A percentile compares a stretch with the other conserved stretches of the same genome.
phyloP scores from a whole-genome alignment of 2,797 vertebrate genomes.

The Arremon aurantiirostris region DNA sequence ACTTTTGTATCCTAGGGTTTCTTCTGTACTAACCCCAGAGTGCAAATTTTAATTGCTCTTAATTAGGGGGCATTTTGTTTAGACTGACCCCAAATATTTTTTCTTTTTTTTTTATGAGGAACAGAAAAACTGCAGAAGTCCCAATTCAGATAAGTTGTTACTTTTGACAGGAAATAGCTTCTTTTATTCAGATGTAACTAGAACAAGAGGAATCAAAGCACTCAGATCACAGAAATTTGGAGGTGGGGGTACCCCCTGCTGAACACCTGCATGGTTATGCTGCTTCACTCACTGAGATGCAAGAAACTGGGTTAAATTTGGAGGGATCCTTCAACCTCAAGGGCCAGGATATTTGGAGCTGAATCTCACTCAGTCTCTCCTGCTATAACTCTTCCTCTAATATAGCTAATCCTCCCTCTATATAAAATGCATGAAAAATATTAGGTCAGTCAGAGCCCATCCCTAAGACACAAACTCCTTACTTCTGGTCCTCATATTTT shows the following conservation, averaged over 20 bases:
- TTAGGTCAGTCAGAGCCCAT: background rate
- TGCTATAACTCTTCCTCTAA: background rate
- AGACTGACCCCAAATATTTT: background rate
- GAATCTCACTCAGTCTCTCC: background rate
- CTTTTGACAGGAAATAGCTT: background rate
- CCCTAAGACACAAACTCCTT: background rate
- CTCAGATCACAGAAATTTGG: background rate
- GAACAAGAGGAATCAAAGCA: background rate
- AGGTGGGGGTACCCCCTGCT: background rate
- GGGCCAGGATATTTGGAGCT: background rate
- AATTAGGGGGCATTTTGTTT: background rate
- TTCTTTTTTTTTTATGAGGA: background rate
- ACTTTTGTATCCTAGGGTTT: background rate
- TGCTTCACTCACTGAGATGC: background rate
- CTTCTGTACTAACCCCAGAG: background rate
- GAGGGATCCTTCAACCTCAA: background rate
- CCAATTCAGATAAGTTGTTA: background rate
- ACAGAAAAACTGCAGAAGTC: background rate
- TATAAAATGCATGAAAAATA: background rate
- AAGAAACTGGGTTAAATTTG: background rate
- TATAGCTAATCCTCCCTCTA: background rate
- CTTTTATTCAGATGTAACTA: background rate
- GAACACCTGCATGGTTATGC: background rate
- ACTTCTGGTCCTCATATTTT: background rate
- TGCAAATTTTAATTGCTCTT: background rate